Evolutionary conservation across 1,140 invertebrate species (phyloP), one percentile per base, ranked within the genome.

Genomic region (Subanguina moxae): DNA sequence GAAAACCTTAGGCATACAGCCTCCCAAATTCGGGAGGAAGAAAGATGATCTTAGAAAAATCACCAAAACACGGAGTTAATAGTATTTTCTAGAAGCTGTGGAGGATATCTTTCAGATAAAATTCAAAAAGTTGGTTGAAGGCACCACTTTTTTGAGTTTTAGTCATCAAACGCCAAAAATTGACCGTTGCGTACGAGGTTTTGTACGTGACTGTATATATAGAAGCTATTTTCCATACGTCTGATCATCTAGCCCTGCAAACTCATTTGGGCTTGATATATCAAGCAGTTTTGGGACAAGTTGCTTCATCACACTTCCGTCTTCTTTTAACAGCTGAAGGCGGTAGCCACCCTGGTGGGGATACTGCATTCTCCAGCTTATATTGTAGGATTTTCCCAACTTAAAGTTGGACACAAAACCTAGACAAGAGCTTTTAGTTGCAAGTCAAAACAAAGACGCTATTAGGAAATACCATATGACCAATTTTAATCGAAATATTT

Each of bases 331-430:
- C 61, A 94, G 86, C 83, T 92, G 89, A 58, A 94, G 83, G 78
- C 88, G 89, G 82, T 89, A 93, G 27, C 91, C 91, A 72, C 91
- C 91, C 90, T 93, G 83, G 27, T 95, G 92, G 5, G 93, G 90
- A 86, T 93, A 94, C 11, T 91, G 91, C 76, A 94, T 86, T 85
- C 93, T 91, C 92, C 92, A 96, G 65, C 91, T 89, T 59, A 93
- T 88, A 83, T 92, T 94, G 82, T 95, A 89, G 68, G 87, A 87
- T 72, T 90, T 88, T 67, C 91, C 91, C 42, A 90, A 87, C 68
- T 91, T 82, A 73, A 94, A 86, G 19, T 89, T 89, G 46, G 92
- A 94, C 82, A 88, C 88, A 70, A 90, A 57, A 21, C 67, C 74
- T 78, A 28, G 62, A 64, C 3, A 82, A 73, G 94, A 86, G n/a